Percentiles rank a stretch among this genome's conserved stretches.
Conservation (phyloP, 2,797 vertebrate species). For the Geotrypetes seraphini region DNA sequence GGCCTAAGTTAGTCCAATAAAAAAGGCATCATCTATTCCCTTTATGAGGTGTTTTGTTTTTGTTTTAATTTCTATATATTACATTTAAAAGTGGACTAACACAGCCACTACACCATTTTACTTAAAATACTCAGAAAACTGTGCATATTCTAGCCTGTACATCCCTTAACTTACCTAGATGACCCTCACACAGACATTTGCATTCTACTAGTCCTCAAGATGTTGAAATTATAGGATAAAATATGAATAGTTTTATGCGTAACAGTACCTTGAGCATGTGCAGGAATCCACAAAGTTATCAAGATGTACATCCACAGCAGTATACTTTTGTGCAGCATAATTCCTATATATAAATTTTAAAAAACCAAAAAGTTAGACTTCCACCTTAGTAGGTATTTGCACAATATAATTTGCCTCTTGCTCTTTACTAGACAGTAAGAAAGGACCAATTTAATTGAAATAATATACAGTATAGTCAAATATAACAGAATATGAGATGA, state of each 20-base stretch:
- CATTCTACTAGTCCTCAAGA: not conserved
- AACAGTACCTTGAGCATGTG: constrained; percentile 64
- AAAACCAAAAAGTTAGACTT: not conserved
- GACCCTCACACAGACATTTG: not conserved
- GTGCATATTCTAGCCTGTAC: not conserved
- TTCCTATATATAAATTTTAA: constrained; percentile 42
- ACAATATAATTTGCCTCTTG: not conserved
- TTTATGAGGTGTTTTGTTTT: too few species aligned
- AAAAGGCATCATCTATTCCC: too few species aligned
- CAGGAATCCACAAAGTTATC: constrained; percentile 51
- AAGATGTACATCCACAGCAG: constrained; percentile 62
- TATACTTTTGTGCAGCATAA: constrained; percentile 60
- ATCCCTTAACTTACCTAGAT: not conserved
- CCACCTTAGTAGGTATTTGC: not conserved
- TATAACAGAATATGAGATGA: too few species aligned
- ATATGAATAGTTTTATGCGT: not conserved
- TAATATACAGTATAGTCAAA: too few species aligned
- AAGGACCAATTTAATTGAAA: too few species aligned
- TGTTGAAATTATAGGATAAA: not conserved
- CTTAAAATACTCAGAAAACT: not conserved
- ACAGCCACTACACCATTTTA: too few species aligned
- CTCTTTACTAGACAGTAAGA: not conserved
- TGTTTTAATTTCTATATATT: too few species aligned
- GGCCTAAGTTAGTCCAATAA: too few species aligned
- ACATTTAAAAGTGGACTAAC: too few species aligned